Base-by-base conservation (phyloP, 23 tunicate species). In the Styela plicata region DNA sequence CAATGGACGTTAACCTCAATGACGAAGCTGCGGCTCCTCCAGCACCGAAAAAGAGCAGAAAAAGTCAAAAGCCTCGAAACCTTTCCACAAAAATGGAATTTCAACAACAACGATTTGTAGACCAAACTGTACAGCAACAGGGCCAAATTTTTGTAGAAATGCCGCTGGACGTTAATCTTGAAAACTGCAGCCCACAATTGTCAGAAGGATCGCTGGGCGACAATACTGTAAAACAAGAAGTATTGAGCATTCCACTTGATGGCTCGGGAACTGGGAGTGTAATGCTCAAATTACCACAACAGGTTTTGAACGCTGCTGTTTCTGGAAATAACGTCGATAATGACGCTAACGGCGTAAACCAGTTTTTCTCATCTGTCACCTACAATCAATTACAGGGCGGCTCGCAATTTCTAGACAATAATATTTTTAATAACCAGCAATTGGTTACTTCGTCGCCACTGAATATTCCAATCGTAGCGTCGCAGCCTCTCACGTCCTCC, bases 211-310 rank as follows among this genome's bases (percentile, higher is more conserved):
- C 81, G 31, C 52, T 73, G 78, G 52, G 27, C 19, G 57, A 73
- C 57, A 35, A 31, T 17, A 35, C 18, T 31, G 81, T 76, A 2
- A 76, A 76, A 29, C 81, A 76, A 29, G 81, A 76, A 2, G 53
- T 76, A 29, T 36, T 76, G 26, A n/a, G 37, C 26, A 76, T 76
- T 10, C 65, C 81, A 20, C 64, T 76, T 22, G 81, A 76, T 24
- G 64, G 81, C 64, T 26, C 33, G 17, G 7, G 67, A 7, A 24
- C 64, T 16, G 81, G 81, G 16, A 31, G 31, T 27, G 81, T 76
- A 16, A 76, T 76, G 81, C 37, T 76, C 44, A 36, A 44, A 52
- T 29, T 76, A 7, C 81, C 81, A 20, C 81, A 76, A n/a, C 81
- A 76, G 24, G 27, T 44, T 22, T 76, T 76, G 64, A 76, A 44